These are phyloP conservation scores for Tyrannus savana DNA, from an alignment of 2,113 vertebrate genomes.

Conservation along the genomic window DNA sequence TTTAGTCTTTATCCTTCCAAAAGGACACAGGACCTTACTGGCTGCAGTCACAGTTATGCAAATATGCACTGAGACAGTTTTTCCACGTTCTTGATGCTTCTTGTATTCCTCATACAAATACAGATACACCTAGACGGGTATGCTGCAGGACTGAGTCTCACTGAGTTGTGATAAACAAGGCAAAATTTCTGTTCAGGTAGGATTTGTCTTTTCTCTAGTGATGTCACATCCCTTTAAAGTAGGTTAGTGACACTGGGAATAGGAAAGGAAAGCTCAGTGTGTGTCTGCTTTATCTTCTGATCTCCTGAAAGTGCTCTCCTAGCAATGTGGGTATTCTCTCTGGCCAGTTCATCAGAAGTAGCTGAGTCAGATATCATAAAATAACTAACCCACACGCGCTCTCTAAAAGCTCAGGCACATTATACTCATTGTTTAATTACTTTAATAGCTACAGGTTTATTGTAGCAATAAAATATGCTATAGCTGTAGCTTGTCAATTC, in stretches of 20 bases:
- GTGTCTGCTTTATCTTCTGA: neutral
- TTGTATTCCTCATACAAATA: neutral
- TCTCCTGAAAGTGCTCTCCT: constrained; percentile 5
- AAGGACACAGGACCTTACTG: neutral
- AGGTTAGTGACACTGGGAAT: constrained; percentile 41
- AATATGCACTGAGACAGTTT: neutral
- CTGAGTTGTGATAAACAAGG: neutral
- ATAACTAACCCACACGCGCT: constrained; percentile 18
- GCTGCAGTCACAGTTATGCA: neutral
- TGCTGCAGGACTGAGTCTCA: neutral
- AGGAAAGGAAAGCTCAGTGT: neutral
- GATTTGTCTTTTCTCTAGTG: neutral
- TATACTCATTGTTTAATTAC: constrained; percentile 48
- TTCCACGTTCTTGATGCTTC: neutral
- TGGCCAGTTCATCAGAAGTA: constrained; percentile 22
- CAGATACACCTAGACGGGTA: neutral
- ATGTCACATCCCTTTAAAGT: constrained; percentile 16
- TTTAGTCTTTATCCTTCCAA: neutral
- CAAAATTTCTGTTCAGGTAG: neutral
- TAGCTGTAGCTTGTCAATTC: neutral
- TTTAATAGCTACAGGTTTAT: constrained; percentile 51
- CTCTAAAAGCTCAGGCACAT: constrained; percentile 4
- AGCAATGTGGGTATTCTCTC: constrained; percentile 38
- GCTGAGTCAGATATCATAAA: constrained; percentile 54
- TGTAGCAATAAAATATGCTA: constrained; percentile 40